Evolutionary conservation across 2,888 invertebrate species (phyloP), one percentile per base, ranked within the genome.

Genomic region (Pogonocherus hispidulus): DNA sequence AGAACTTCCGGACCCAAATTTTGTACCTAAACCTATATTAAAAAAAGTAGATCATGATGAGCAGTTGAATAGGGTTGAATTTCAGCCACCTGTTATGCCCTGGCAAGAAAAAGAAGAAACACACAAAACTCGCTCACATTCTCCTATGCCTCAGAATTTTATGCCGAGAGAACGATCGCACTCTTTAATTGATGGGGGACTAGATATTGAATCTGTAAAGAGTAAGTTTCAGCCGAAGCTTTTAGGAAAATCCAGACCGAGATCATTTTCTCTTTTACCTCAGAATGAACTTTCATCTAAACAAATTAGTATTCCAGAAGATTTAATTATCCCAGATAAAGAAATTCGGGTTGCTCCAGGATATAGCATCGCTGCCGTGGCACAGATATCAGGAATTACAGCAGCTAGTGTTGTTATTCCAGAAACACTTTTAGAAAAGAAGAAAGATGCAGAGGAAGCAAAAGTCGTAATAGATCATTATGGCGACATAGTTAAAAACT

Each of bases 1-100:
- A 67, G 90, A 91, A n/a, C 84, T 91, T 49, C 90, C 91, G 0
- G 91, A 91, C 82, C 91, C 92, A 0, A 91, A 91, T 82, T 91
- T 92, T 79, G 85, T 92, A 32, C 94, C 94, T 0, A 94, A 94
- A 82, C 94, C 94, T 0, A 94, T 94, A 76, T 81, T 94, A 11
- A 94, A 94, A 81, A 84, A 82, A 70, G 78, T 73, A 32, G 81
- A 81, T 55, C 77, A 76, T 20, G 73, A 66, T 19, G 84, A 82
- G 69, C 67, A 44, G 51, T 63, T 19, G 16, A 55, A 41, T 22
- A 37, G 0, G 2, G 27, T 27, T 27, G 27, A 16, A 41, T 20
- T 20, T 3, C 18, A 11, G 2, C 69, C 77, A 32, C 65, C 70
- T 27, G 63, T 65, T 63, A 63, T 63, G n/a, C 63, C 74, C n/a